Conservation (phyloP, 2,888 invertebrate species). For the Tuta absoluta region DNA sequence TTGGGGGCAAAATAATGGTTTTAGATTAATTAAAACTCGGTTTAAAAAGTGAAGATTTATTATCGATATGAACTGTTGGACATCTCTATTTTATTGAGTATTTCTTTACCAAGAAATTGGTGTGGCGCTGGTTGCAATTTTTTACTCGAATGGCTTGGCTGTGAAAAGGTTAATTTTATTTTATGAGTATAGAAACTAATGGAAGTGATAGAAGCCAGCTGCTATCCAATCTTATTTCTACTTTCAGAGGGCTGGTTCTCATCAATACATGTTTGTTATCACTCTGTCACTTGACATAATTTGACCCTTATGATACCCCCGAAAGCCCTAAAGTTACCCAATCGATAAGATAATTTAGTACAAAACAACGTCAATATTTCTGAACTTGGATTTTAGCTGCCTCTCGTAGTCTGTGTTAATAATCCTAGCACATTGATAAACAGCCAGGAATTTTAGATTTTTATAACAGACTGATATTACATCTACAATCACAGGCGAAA, state of each 20-base stretch:
- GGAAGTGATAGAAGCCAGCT: background rate
- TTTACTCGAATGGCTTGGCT: no score
- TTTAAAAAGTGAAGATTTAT: no score
- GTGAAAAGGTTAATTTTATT: no score
- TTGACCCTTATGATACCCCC: conserved; percentile 6
- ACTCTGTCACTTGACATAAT: background rate
- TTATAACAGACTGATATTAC: conserved; percentile 70
- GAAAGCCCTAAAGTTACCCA: background rate
- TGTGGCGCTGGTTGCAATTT: no score
- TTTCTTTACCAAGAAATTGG: no score
- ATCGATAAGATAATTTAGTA: conserved; percentile 45
- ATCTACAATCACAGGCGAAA: conserved; percentile 66
- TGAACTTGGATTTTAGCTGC: conserved; percentile 68
- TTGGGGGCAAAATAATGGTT: no score
- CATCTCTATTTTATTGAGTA: no score
- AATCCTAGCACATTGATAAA: conserved; percentile 72
- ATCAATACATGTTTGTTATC: background rate
- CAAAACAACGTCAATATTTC: conserved; percentile 70
- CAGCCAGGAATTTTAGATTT: conserved; percentile 65
- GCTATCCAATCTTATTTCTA: background rate
- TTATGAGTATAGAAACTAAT: no score
- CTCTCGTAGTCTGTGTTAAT: conserved; percentile 68
- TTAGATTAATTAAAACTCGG: no score
- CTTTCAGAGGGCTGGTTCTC: background rate
- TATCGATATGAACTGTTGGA: no score